Evolutionary conservation across 1,140 invertebrate genomes (phyloP), one percentile per base, ranked within the genome.

Genomic region (Lysiphlebus fabarum): DNA sequence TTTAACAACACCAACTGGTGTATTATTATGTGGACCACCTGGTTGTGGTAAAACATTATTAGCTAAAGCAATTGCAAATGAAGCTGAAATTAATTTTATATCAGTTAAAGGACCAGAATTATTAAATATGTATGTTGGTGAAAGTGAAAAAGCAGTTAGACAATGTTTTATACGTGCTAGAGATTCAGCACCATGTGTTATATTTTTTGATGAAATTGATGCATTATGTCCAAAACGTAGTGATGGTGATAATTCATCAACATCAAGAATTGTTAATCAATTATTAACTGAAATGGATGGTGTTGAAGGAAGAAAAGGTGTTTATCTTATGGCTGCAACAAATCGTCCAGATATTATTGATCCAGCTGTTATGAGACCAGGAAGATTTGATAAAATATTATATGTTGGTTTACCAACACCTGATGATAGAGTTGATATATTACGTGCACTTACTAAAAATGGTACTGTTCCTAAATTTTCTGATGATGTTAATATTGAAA

Each of bases 191-290:
- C 98, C 98, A 0, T 99, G 97, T 79, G 94, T 99, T 10, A 98
- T 99, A 72, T 99, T 99, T 80, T 99, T 99, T 77, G 98, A 99
- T 76, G 98, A 99, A 80, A 86, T 99, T 62, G 98, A 99, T 79
- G 92, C 97, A 0, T 74, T 99, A 7, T 99, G 96, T 76, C 95
- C 96, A 0, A 90, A 90, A 68, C 82, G 96, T 72, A 89, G 87
- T 6, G 88, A 90, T 50, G 86, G 83, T 51, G 89, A 90, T 62
- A 84, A 83, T 64, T 85, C 86, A 6, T 85, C 87, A 0, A 84
- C 84, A 5, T 88, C 87, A 8, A 84, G 96, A 14, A 90, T 99
- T 14, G 96, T 99, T 0, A 99, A 98, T 77, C 96, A 99, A 76
- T 82, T 99, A 69, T 77, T 99, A 17, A 98, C 96, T 0, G 97